Evolutionary conservation across 2,888 invertebrate genomes (phyloP), one percentile per base, ranked within the genome.

Genomic region (Mechanitis messenoides): DNA sequence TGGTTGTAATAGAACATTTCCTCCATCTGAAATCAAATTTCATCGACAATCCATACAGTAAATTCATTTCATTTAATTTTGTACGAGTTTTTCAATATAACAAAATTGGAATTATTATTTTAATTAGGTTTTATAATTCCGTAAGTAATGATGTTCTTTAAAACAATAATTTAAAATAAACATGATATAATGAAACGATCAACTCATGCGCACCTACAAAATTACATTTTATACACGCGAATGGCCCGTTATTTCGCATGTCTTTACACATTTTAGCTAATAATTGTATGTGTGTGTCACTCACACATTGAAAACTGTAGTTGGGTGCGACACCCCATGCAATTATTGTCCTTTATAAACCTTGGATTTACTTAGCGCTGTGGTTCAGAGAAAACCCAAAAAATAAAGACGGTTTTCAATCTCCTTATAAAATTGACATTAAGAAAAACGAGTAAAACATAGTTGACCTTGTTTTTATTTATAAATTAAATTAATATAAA

Each of bases 261-360:
- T 69, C 68, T 66, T 64, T 65, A 67, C 60, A 65, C 64, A 67
- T 67, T 70, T 63, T 64, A 69, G 69, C 68, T 72, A 62, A 72
- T 74, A 66, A 56, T 65, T 53, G 58, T 46, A 72, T 77, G 77
- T 77, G 74, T 55, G 67, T 66, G 59, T 42, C 60, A 76, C 73
- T 59, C 79, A 77, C 74, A 80, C 75, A 74, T 58, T 58, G 50
- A 61, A 56, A 62, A 58, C 42, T 42, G 73, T 68, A 64, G 68
- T 72, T 78, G 81, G 81, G 80, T 81, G 81, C 76, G 77, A 80
- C 84, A 82, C 84, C 84, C 84, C 78, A 77, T 78, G 74, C 76
- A 78, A 79, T 76, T 77, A 80, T 82, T 78, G 76, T 75, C 73
- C 75, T 75, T 59, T 59, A 58, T 56, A 61, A 60, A 68, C 69